Base-by-base conservation (phyloP, 1,140 invertebrate species). In the Lutraria rhynchaena region DNA sequence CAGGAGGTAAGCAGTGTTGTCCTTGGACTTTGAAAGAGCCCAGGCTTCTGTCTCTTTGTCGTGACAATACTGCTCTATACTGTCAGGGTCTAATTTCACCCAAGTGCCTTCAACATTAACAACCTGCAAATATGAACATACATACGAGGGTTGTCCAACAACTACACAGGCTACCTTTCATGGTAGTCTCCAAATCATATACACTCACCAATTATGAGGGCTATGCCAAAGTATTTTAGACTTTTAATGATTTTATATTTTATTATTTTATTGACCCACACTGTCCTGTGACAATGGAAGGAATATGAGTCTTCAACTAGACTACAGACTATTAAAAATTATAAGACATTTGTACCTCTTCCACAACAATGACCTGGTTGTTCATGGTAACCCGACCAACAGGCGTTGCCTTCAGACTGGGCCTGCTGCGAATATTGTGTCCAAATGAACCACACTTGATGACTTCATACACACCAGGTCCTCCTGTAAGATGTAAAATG, bases 101-200 rank as follows among this genome's bases (percentile, higher is more conserved):
- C 98, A 99, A 0, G 97, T 95, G 0, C 98, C 98, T 91, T 99
- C 98, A 85, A 96, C 96, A 92, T 99, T 99, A 83, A 96, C 95
- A 81, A 98, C 94, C 96, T 98, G 87, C 51, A n/a, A 46, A n/a
- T 37, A 37, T 4, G 24, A 5, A n/a, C n/a, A n/a, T n/a, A n/a
- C n/a, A n/a, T n/a, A n/a, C n/a, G n/a, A n/a, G n/a, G n/a, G n/a
- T n/a, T n/a, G n/a, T n/a, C n/a, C n/a, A n/a, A n/a, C n/a, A n/a
- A n/a, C n/a, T n/a, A n/a, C n/a, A n/a, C n/a, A n/a, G n/a, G n/a
- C n/a, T n/a, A n/a, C n/a, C n/a, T n/a, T n/a, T n/a, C n/a, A n/a
- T n/a, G n/a, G n/a, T n/a, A n/a, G n/a, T n/a, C n/a, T n/a, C n/a
- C n/a, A n/a, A n/a, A n/a, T n/a, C n/a, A n/a, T n/a, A n/a, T n/a